Percentiles rank a stretch among this genome's conserved stretches.
phyloP scores from a whole-genome alignment of 2,113 vertebrate species.

The Varanus salvator region DNA sequence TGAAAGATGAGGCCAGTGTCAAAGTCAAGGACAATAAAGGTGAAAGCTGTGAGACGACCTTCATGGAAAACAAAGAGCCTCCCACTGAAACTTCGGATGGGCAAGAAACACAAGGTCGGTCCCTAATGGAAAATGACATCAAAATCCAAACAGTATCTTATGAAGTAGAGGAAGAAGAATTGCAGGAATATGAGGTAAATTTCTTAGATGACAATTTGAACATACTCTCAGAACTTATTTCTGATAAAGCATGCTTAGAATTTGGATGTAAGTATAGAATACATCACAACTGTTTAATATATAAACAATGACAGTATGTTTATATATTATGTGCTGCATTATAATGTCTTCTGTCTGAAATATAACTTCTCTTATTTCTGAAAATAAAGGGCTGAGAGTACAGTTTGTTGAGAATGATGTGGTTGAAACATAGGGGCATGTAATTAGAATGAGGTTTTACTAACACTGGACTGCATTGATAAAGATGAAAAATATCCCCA shows the following conservation, averaged over 20 bases:
- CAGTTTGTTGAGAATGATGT: slow-evolving; percentile 5
- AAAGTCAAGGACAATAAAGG: slow-evolving; percentile 90
- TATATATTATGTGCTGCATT: neutral
- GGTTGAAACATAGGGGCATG: fast-evolving
- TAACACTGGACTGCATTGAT: slow-evolving; percentile 46
- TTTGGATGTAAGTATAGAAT: neutral
- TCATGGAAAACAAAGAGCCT: slow-evolving; percentile 87
- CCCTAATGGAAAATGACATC: slow-evolving; percentile 80
- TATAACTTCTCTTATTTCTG: neutral
- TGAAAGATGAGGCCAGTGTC: slow-evolving; percentile 85
- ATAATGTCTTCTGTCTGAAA: neutral
- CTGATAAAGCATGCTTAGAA: neutral
- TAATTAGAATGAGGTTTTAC: slow-evolving; percentile 18
- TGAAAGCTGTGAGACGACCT: slow-evolving; percentile 94
- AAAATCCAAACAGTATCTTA: slow-evolving; percentile 96
- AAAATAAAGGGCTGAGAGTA: fast-evolving
- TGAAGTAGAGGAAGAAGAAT: slow-evolving; percentile 93
- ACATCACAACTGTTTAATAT: neutral
- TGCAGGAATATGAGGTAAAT: slow-evolving; percentile 90
- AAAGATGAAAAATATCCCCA: slow-evolving; percentile 66
- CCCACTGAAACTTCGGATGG: slow-evolving; percentile 70
- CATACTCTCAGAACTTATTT: neutral
- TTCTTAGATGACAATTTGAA: neutral
- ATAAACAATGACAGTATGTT: neutral
- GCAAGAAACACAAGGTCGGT: slow-evolving; percentile 76